Conservation (phyloP, 37 sponge, comb jelly and placozoan genomes). For the Sycon ciliatum region DNA sequence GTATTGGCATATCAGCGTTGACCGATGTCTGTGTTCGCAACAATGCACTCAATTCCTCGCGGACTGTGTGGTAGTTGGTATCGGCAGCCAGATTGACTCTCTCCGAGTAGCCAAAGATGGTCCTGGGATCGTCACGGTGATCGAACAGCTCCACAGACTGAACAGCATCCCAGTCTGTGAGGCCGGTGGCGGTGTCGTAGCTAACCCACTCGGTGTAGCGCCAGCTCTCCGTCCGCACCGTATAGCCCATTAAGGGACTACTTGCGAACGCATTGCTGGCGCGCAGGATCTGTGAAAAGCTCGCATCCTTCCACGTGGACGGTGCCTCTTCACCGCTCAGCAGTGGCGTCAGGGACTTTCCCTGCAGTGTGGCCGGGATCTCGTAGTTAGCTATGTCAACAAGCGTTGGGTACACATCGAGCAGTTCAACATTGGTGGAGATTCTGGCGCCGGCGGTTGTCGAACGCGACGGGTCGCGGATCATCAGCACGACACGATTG, state of each 20-base stretch:
- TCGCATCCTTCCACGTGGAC: slow-evolving; percentile 26
- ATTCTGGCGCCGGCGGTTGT: slow-evolving; percentile 18
- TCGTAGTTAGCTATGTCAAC: slow-evolving; percentile 22
- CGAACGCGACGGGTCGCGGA: slow-evolving; percentile 34
- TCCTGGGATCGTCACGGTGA: slow-evolving; percentile 12
- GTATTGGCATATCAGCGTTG: no score
- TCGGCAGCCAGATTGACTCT: no score
- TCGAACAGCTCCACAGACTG: slow-evolving; percentile 39
- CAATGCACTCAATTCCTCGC: no score
- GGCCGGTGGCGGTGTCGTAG: slow-evolving; percentile 11
- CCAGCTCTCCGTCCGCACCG: slow-evolving; percentile 29
- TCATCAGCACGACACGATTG: slow-evolving; percentile 35
- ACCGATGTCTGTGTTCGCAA: no score
- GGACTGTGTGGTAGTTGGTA: no score
- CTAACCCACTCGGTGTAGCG: slow-evolving; percentile 42
- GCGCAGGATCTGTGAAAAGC: slow-evolving; percentile 35
- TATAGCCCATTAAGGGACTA: slow-evolving; percentile 59
- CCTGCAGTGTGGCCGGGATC: slow-evolving; percentile 21
- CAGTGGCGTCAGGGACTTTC: slow-evolving; percentile 22
- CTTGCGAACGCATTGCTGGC: slow-evolving; percentile 1
- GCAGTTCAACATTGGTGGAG: slow-evolving; percentile 18
- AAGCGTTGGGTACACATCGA: slow-evolving; percentile 38
- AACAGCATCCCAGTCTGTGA: slow-evolving; percentile 10
- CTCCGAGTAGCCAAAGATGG: no score
- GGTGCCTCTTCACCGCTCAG: neutral